These are phyloP conservation scores for Salticus scenicus DNA, from an alignment of 2,888 invertebrate genomes.

Conservation along the genomic window DNA sequence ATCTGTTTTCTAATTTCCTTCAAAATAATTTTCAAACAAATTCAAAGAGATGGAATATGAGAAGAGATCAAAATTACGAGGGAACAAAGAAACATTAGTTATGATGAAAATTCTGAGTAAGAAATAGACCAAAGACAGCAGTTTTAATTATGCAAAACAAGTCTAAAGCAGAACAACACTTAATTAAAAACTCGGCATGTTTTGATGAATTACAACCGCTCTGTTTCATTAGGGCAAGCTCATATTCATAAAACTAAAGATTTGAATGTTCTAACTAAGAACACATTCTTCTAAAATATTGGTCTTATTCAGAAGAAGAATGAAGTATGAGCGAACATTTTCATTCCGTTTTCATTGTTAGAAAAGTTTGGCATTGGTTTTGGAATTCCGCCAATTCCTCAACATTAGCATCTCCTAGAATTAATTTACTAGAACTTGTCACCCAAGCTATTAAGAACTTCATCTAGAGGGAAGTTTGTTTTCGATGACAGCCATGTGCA, in stretches of 20 bases:
- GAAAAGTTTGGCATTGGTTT: constrained; percentile 14
- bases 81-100: too few species aligned
- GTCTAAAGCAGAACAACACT: background rate
- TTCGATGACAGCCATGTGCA: constrained; percentile 4
- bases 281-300: background rate
- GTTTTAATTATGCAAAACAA: too few species aligned
- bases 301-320: background rate
- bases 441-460: background rate
- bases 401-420: background rate
- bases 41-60: too few species aligned
- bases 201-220: background rate
- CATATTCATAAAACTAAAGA: background rate
- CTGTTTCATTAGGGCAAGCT: background rate
- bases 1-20: too few species aligned
- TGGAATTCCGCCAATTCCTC: background rate
- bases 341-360: background rate
- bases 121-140: too few species aligned
- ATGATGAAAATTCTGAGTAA: too few species aligned
- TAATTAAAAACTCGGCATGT: background rate
- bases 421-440: constrained; percentile 8
- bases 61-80: too few species aligned
- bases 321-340: background rate
- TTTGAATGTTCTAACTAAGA: background rate
- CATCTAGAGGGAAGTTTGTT: constrained; percentile 4
- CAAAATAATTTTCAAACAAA: too few species aligned